These are phyloP conservation scores for Luscinia megarhynchos DNA, from an alignment of 2,797 vertebrate genomes.

Conservation along the genomic window DNA sequence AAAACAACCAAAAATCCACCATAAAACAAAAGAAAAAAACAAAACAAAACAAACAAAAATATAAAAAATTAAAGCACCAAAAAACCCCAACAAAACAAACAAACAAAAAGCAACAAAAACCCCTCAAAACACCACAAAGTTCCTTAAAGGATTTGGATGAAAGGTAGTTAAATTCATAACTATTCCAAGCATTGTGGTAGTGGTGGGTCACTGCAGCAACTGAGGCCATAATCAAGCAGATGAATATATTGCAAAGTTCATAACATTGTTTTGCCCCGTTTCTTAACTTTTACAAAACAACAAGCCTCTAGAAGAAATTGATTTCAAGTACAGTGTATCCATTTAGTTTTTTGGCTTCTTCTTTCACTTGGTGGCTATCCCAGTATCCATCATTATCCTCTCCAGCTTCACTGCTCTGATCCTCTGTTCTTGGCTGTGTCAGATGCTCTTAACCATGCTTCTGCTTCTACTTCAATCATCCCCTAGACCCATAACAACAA, in stretches of 20 bases:
- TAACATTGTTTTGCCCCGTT: not conserved
- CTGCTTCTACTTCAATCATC: not conserved
- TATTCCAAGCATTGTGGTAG: not conserved
- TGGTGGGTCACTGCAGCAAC: not conserved
- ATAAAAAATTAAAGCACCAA: too few species aligned
- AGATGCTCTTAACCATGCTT: not conserved
- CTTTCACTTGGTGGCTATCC: not conserved
- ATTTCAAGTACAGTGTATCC: not conserved
- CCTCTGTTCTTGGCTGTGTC: not conserved
- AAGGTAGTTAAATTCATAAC: not conserved
- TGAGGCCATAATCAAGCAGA: not conserved
- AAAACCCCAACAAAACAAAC: not conserved
- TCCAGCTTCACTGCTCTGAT: not conserved
- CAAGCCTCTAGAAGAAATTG: not conserved
- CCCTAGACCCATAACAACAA: not conserved
- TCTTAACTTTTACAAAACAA: not conserved
- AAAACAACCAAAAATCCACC: not conserved
- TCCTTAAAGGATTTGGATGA: not conserved
- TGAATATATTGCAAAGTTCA: not conserved
- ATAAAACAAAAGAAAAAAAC: too few species aligned
- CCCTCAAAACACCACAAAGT: not conserved
- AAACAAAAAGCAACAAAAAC: not conserved
- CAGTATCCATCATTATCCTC: not conserved
- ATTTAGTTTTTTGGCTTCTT: not conserved
- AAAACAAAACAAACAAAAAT: not conserved